Evolutionary conservation across 2,113 vertebrate species (phyloP), one percentile per base, ranked within the genome.

Genomic region (Gorsachius goisagi): DNA sequence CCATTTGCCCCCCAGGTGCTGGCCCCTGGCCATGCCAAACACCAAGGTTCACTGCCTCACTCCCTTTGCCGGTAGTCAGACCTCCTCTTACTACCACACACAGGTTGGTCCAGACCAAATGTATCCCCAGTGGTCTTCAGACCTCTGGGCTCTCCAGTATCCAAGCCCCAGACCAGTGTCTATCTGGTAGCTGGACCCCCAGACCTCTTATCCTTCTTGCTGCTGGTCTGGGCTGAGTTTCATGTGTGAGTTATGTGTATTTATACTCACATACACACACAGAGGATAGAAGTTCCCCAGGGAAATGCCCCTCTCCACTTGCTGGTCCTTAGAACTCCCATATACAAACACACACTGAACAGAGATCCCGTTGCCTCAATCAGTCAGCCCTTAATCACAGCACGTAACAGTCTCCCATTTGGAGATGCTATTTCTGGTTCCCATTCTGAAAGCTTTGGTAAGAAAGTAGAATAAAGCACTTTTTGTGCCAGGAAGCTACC

Each of bases 1-100:
- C 59, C 0, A 0, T 15, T 47, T 35, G 41, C 41, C 15, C 17
- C 2, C 18, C 6, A 35, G 24, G 12, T 62, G 15, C 30, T 68
- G 12, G 23, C 26, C 12, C 8, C n/a, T 56, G 32, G 14, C n/a
- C 23, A 26, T 15, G 15, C 23, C 44, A 71, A 58, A 50, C 35
- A 59, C 20, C 37, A 35, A 39, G 6, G 30, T 59, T 60, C 4
- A 0, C 39, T 67, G 15, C 28, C 22, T 55, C 17, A 33, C n/a
- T 81, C 26, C 14, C 13, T n/a, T 39, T 41, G 22, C 9, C 27
- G 39, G 6, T 47, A 39, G 12, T 41, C 28, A 32, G 28, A 52
- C 8, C 5, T 72, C 16, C 35, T 63, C 16, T 71, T 71, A n/a
- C 16, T 71, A 11, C 16, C 7, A n/a, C 13, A 33, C 17, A 9